Evolutionary conservation across 2,888 invertebrate genomes (phyloP).

Genomic region (Pachydiplax longipennis): DNA sequence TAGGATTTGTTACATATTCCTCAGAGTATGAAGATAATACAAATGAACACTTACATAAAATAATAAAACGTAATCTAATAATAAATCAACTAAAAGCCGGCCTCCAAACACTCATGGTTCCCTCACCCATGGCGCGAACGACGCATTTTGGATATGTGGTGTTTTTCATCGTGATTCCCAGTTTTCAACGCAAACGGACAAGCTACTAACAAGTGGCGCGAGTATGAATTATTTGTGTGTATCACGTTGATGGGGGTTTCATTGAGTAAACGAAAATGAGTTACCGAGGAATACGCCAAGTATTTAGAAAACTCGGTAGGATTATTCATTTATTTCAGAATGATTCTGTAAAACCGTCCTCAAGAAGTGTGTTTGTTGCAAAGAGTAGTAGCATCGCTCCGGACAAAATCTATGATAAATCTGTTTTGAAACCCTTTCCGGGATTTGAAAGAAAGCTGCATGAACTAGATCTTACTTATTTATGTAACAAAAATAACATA

Average conservation of each 20-base stretch:
- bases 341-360: neutral
- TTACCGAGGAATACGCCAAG: neutral
- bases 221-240: neutral
- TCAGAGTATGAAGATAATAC: no score
- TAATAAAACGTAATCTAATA: neutral
- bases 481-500: constrained; percentile 69
- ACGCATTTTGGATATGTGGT: neutral
- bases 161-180: neutral
- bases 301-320: neutral
- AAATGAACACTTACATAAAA: neutral
- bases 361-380: neutral
- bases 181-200: neutral
- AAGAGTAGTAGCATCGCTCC: neutral
- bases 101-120: neutral
- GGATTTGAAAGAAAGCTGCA: constrained; percentile 13
- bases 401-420: neutral
- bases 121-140: constrained; percentile 5
- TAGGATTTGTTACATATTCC: no score
- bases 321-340: neutral
- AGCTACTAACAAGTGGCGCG: neutral
- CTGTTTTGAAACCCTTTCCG: neutral
- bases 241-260: neutral
- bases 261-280: neutral
- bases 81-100: neutral
- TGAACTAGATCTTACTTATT: constrained; percentile 69